Conservation (phyloP, 1,140 invertebrate species). For the Drosophila pseudoananassae region DNA sequence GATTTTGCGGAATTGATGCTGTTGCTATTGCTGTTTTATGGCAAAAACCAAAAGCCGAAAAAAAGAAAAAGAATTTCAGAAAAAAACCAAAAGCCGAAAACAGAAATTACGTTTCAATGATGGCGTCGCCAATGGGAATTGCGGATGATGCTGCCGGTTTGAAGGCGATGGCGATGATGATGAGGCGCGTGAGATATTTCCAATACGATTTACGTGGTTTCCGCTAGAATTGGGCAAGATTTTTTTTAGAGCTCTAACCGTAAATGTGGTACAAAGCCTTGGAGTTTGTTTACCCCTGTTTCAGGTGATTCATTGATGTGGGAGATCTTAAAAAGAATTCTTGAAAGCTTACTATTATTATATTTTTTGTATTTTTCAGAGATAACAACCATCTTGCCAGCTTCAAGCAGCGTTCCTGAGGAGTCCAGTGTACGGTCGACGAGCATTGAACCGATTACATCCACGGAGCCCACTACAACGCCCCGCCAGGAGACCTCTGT, state of each 20-base stretch:
- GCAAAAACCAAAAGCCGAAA: conserved; percentile 6
- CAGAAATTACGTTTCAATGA: conserved; percentile 67
- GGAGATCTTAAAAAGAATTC: not conserved
- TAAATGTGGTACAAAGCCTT: conserved; percentile 72
- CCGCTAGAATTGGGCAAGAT: conserved; percentile 69
- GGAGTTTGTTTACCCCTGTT: conserved; percentile 65
- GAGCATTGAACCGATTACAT: conserved; percentile 77
- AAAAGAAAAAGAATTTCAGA: not conserved
- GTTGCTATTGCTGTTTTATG: conserved; percentile 19
- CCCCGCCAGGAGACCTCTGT: conserved; percentile 47
- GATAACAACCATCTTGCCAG: conserved; percentile 25
- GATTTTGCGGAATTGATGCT: conserved; percentile 78
- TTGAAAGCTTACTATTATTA: not conserved
- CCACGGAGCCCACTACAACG: conserved; percentile 79
- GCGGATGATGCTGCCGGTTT: conserved; percentile 42
- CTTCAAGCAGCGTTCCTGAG: conserved; percentile 4
- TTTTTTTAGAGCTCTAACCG: conserved; percentile 47
- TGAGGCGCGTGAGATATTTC: conserved; percentile 78
- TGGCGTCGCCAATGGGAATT: conserved; percentile 46
- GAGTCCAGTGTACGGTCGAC: conserved; percentile 63
- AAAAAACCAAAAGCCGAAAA: conserved; percentile 29
- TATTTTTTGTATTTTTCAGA: conserved; percentile 24
- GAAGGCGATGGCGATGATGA: conserved; percentile 36
- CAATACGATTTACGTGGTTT: conserved; percentile 66
- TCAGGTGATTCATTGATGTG: conserved; percentile 23